Evolutionary conservation across 2,797 vertebrate genomes (phyloP), one percentile per base, ranked within the genome.

Genomic region (Oryzias sinensis): DNA sequence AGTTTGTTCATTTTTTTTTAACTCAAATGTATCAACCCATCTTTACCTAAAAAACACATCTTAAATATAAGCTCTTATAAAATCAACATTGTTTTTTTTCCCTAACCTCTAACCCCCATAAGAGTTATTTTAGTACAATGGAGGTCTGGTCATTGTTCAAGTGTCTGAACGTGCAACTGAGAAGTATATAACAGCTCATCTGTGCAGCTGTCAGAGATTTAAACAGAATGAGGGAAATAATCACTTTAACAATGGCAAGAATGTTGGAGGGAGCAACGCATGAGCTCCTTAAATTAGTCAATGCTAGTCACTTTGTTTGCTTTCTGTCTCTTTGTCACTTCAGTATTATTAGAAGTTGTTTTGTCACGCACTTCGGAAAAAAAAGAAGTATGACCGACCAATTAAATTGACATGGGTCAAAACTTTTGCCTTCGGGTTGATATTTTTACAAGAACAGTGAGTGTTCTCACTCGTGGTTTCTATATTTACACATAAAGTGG

Each of bases 371-470:
- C 18, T 45, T 82, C 50, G 60, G 63, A 76, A 45, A 45, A 74
- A 63, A 62, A 75, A 44, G 1, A 44, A 74, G 42, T 61, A 55
- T 65, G 48, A 59, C 33, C 41, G 48, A 43, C 77, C 88, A 90
- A 91, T 92, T 92, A 90, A 90, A 92, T 81, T 88, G 79, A 67
- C 84, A 87, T 82, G 85, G 85, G 70, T 69, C 81, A 86, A 88
- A 83, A 76, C 75, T 76, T 88, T 77, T 49, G 24, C 65, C 71
- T 68, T 84, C 53, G 67, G 49, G 59, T 53, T 49, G 56, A 58
- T 40, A 48, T 18, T 56, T 78, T 46, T 69, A 71, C 51, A 46
- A 72, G 67, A 49, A 55, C 48, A 54, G 79, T 66, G 53, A 49
- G 44, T 22, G 33, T 37, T 37, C 33, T 13, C 7, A 33, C 1